Percentiles rank a stretch among this genome's conserved stretches.
Conservation (phyloP, 2,888 invertebrate genomes). For the Polyommatus iphigenia region DNA sequence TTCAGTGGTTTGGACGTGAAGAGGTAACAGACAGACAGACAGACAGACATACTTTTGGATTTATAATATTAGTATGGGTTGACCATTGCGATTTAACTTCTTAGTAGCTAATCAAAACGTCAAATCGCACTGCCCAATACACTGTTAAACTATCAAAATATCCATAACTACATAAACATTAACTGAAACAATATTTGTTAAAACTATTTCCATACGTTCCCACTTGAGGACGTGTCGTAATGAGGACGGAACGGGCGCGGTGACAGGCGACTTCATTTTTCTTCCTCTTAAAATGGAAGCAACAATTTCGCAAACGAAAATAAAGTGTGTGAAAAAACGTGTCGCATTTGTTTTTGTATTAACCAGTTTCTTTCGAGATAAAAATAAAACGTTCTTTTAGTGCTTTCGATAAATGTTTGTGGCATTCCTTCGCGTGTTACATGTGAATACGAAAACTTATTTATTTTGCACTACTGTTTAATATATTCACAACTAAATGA, state of each 20-base stretch:
- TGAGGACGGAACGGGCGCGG: slow-evolving; percentile 42
- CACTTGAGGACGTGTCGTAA: slow-evolving; percentile 47
- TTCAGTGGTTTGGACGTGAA: too few relatives aligned
- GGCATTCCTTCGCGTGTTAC: neutral
- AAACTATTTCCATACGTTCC: slow-evolving; percentile 43
- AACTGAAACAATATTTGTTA: slow-evolving; percentile 47
- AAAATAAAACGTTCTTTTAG: slow-evolving; percentile 18
- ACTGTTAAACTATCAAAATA: too few relatives aligned
- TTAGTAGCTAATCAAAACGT: neutral
- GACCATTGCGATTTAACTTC: neutral
- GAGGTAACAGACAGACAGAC: too few relatives aligned
- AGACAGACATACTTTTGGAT: too few relatives aligned
- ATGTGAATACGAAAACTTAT: neutral
- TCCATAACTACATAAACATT: neutral
- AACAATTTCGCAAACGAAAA: slow-evolving; percentile 62
- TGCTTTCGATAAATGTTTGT: neutral
- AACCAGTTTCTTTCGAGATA: slow-evolving; percentile 9
- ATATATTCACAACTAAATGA: too few relatives aligned
- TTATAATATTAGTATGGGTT: too few relatives aligned
- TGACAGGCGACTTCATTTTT: slow-evolving; percentile 42
- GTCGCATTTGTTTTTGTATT: slow-evolving; percentile 19
- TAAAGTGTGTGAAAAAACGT: slow-evolving; percentile 36
- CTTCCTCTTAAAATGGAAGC: slow-evolving; percentile 61
- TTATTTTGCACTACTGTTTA: too few relatives aligned
- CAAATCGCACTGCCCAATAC: neutral